Evolutionary conservation across 2,888 invertebrate genomes (phyloP), one percentile per base, ranked within the genome.

Genomic region (Alsophila aescularia): DNA sequence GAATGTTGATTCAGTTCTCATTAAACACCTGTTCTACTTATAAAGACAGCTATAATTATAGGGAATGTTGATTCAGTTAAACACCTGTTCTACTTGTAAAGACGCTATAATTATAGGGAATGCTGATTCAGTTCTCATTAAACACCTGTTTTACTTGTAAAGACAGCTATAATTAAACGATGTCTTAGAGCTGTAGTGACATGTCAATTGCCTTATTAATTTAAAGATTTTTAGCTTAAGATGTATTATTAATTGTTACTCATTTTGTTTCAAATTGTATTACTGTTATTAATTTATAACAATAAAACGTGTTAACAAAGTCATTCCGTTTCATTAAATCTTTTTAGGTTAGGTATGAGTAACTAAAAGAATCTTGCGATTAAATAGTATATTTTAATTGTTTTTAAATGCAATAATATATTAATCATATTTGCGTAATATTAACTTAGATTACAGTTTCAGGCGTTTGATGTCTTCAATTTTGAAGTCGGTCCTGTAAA

Each of bases 381-480:
- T 3, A 14, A 41, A 32, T 15, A 18, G 24, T 37, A 18, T 34
- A 18, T 43, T 31, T 41, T 37, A n/a, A 39, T 31, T 45, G 47
- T 39, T 27, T 18, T 34, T 62, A 57, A 62, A 59, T 60, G 54
- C 60, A 53, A 45, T 12, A 52, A 34, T 18, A 32, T 44, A 27
- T 34, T 36, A 27, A 52, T 44, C 32, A 32, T 52, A n/a, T 56
- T 43, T 44, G 12, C 10, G n/a, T 42, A 29, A 21, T 14, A 14
- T 16, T 12, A 15, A 0, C 14, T 3, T 32, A 24, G 8, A 1
- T 64, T 82, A 90, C 5, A 90, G 67, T 49, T 90, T 90, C 47
- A 90, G 59, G 2, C 90, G 93, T 78, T 96, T 96, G 67, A 98
- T 97, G 59, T 98, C 98, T 70, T 98, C 98, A 68, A 94, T 92